A percentile compares a stretch with the other conserved stretches of the same genome.
Evolutionary conservation across 1,140 invertebrate genomes (phyloP).

Genomic region (Bombus affinis): DNA sequence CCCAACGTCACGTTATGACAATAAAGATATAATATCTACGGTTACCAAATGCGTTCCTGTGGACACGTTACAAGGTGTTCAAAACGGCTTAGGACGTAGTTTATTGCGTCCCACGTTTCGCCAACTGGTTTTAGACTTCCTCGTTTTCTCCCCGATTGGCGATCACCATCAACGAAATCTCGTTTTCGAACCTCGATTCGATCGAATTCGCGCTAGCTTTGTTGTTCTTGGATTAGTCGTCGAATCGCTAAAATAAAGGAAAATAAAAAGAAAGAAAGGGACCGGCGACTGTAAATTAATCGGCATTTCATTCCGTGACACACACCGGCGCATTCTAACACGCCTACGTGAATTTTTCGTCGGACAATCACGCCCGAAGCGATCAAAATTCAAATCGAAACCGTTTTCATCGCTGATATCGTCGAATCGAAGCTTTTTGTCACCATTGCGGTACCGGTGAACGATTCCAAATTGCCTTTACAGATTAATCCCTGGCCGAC

Average conservation of each 20-base stretch:
- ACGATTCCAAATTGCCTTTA: slow-evolving; percentile 18
- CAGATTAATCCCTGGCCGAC: slow-evolving; percentile 27
- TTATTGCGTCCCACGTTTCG: slow-evolving; percentile 40
- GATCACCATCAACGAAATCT: not conserved
- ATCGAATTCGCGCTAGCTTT: not conserved
- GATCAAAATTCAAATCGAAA: slow-evolving; percentile 34
- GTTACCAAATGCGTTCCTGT: slow-evolving; percentile 39
- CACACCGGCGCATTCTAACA: not conserved
- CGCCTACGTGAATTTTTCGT: slow-evolving; percentile 11
- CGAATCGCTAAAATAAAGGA: too few relatives aligned
- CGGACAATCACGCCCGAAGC: not conserved
- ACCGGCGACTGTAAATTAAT: slow-evolving; percentile 10
- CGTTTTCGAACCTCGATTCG: not conserved
- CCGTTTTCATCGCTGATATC: not conserved
- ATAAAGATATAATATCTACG: slow-evolving; percentile 58
- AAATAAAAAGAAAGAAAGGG: too few relatives aligned
- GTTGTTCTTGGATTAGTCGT: not conserved
- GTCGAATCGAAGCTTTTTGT: slow-evolving; percentile 11
- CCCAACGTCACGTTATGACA: slow-evolving; percentile 39
- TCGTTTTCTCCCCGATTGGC: not conserved
- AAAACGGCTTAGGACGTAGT: slow-evolving; percentile 31
- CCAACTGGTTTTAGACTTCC: slow-evolving; percentile 23
- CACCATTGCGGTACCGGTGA: not conserved
- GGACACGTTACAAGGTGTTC: slow-evolving; percentile 17
- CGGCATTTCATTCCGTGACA: not conserved